Conservation (phyloP, 2,797 vertebrate species). For the Diplodus puntazzo region DNA sequence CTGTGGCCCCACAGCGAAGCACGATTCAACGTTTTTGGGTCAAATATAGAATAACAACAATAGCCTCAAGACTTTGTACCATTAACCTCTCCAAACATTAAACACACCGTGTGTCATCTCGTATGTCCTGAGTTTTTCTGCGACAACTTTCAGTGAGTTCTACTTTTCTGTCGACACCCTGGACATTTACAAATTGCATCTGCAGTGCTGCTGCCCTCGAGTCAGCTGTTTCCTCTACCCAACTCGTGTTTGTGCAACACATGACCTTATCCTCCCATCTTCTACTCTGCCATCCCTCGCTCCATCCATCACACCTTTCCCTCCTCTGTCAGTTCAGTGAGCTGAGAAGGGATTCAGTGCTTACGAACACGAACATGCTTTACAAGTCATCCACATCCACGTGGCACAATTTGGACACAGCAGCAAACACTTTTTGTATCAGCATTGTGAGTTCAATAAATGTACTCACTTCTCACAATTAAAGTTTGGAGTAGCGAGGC, state of each 20-base stretch:
- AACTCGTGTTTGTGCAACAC: constrained; percentile 19
- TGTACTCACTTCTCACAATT: background rate
- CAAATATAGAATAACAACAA: constrained; percentile 4
- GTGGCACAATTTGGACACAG: background rate
- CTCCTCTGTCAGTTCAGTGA: constrained; percentile 49
- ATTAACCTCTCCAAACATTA: background rate
- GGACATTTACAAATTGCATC: constrained; percentile 52
- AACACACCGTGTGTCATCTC: background rate
- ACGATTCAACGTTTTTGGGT: background rate
- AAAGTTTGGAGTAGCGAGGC: background rate
- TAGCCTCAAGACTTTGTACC: background rate
- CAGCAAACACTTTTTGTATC: background rate
- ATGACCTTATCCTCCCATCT: constrained; percentile 47
- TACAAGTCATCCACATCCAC: constrained; percentile 29
- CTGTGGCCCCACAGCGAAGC: background rate
- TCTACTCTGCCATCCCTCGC: constrained; percentile 13
- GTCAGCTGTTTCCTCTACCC: constrained; percentile 49
- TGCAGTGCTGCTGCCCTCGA: constrained; percentile 13
- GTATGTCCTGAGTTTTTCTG: constrained; percentile 7
- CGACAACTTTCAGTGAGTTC: background rate
- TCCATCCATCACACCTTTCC: constrained; percentile 66
- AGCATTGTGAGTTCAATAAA: background rate
- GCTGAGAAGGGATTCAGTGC: constrained; percentile 65
- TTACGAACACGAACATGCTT: constrained; percentile 47
- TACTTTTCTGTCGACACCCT: constrained; percentile 26